Evolutionary conservation across 2,113 vertebrate species (phyloP).

Genomic region (Pyrgilauda ruficollis): DNA sequence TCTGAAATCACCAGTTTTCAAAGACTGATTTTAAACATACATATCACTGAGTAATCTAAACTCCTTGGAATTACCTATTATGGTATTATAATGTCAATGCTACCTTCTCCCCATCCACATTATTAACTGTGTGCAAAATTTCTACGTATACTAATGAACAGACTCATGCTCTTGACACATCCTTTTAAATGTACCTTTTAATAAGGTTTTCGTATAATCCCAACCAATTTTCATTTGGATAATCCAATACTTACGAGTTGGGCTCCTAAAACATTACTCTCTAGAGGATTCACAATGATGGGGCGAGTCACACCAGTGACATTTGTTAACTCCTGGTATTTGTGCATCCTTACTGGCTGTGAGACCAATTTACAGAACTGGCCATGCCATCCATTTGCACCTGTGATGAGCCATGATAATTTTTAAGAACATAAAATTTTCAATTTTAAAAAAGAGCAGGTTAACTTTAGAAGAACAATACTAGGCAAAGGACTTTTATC

Average conservation of each 20-base stretch:
- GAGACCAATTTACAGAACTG: neutral
- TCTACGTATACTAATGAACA: neutral
- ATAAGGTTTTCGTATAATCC: neutral
- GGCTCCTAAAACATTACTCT: neutral
- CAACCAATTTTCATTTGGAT: neutral
- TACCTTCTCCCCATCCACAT: accelerated
- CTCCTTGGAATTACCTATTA: neutral
- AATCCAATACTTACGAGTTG: neutral
- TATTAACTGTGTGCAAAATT: neutral
- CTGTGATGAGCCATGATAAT: neutral
- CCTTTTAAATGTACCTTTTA: neutral
- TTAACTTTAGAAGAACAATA: neutral
- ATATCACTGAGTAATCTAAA: neutral
- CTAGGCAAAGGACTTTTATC: neutral
- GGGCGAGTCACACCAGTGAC: neutral
- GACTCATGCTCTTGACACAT: neutral
- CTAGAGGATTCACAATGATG: neutral
- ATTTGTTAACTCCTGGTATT: neutral
- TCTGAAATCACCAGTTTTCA: neutral
- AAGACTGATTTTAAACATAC: neutral
- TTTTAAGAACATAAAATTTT: neutral
- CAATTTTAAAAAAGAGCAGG: neutral
- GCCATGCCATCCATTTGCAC: neutral
- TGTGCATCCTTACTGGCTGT: neutral
- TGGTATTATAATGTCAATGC: neutral